Conservation (phyloP, 2,113 vertebrate species). For the Himantopus leucocephalus region DNA sequence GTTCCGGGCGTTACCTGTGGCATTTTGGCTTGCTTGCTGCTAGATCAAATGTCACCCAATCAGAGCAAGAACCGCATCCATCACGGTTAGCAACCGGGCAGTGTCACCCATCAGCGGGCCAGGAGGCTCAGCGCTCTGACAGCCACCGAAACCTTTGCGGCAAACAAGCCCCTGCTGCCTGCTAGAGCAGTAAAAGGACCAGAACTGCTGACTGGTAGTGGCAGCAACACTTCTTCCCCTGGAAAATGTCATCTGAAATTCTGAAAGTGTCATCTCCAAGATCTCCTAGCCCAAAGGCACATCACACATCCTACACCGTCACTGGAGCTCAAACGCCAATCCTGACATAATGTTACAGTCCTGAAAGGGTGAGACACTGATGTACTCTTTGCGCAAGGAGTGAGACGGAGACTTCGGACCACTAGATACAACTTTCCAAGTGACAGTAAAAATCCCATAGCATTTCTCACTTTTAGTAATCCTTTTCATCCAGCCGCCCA, state of each 20-base stretch:
- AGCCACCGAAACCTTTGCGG: conserved; percentile 16
- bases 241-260: conserved; percentile 63
- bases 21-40: conserved; percentile 11
- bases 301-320: conserved; percentile 2
- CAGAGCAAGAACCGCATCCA: not conserved
- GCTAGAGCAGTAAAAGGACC: conserved; percentile 63
- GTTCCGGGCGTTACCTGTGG: conserved; percentile 32
- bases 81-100: not conserved
- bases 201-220: conserved; percentile 71
- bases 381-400: not conserved
- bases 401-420: not conserved
- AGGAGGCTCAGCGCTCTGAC: conserved; percentile 13
- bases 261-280: conserved; percentile 31
- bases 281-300: conserved; percentile 33
- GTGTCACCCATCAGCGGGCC: conserved; percentile 27
- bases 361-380: not conserved
- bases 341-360: not conserved
- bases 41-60: conserved; percentile 48
- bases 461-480: not conserved
- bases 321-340: not conserved
- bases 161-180: conserved; percentile 14
- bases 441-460: not conserved
- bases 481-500: not conserved
- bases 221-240: conserved; percentile 54
- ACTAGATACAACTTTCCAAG: not conserved